These are phyloP conservation scores for Anomalospiza imberbis DNA, from an alignment of 2,797 vertebrate genomes.

Conservation along the genomic window DNA sequence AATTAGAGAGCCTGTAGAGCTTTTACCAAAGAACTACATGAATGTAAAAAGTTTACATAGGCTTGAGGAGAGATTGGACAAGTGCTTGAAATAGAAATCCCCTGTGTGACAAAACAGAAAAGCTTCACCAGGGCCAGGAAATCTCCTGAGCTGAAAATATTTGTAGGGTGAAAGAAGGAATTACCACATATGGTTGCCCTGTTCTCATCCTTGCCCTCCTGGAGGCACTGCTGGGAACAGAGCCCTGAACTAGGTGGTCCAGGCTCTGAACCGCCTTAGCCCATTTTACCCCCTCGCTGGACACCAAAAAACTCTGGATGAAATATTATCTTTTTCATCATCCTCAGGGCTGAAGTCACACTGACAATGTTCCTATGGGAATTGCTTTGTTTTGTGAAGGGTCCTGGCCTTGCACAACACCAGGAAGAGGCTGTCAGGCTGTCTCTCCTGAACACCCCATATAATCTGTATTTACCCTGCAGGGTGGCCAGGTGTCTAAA, in stretches of 20 bases:
- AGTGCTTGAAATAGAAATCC: neutral
- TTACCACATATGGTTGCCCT: neutral
- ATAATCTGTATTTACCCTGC: neutral
- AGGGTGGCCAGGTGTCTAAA: neutral
- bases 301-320: neutral
- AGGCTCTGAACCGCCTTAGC: neutral
- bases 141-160: neutral
- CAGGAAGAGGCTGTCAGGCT: neutral
- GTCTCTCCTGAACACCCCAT: neutral
- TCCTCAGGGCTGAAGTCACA: neutral
- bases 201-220: neutral
- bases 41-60: neutral
- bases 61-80: neutral
- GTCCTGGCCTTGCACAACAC: neutral
- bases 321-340: neutral
- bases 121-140: neutral
- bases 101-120: neutral
- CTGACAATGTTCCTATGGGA: neutral
- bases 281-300: neutral
- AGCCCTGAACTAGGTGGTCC: neutral
- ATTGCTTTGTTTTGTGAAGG: neutral
- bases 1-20: neutral
- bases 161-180: neutral
- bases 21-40: neutral
- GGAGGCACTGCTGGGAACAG: neutral